Percentiles rank a stretch among this genome's conserved stretches.
phyloP scores from a whole-genome alignment of 2,113 vertebrate species.

The Bungarus multicinctus region DNA sequence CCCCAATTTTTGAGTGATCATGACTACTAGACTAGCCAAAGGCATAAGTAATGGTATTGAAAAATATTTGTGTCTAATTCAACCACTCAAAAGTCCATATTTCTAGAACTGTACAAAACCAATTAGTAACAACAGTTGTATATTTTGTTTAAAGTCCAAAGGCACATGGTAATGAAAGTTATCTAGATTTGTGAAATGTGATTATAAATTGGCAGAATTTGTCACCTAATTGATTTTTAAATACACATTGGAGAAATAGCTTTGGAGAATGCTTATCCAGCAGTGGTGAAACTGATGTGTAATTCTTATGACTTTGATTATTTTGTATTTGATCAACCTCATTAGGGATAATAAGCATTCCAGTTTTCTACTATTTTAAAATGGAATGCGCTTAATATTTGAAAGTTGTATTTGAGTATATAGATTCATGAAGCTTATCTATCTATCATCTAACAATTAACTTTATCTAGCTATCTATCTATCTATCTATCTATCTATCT shows the following conservation, averaged over 20 bases:
- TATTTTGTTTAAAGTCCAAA: constrained; percentile 28
- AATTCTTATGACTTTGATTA: neutral
- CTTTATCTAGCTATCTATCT: too few relatives aligned
- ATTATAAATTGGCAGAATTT: constrained; percentile 42
- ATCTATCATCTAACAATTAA: too few relatives aligned
- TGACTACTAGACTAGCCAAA: neutral
- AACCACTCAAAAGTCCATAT: neutral
- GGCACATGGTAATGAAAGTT: constrained; percentile 42
- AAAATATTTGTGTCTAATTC: neutral
- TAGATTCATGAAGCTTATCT: neutral
- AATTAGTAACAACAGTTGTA: constrained; percentile 36
- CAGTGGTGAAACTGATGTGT: neutral
- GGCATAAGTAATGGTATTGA: neutral
- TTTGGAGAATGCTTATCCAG: neutral
- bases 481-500: too few relatives aligned
- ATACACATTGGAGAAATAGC: neutral
- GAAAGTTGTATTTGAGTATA: neutral
- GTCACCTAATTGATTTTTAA: constrained; percentile 37
- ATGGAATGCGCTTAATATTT: too few relatives aligned
- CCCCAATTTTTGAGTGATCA: neutral
- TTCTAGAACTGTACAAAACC: neutral
- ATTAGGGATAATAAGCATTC: neutral
- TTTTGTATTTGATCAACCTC: neutral
- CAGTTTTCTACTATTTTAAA: neutral
- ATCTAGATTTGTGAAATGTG: constrained; percentile 47